Evolutionary conservation across 2,113 vertebrate genomes (phyloP).

Genomic region (Rutilus rutilus): DNA sequence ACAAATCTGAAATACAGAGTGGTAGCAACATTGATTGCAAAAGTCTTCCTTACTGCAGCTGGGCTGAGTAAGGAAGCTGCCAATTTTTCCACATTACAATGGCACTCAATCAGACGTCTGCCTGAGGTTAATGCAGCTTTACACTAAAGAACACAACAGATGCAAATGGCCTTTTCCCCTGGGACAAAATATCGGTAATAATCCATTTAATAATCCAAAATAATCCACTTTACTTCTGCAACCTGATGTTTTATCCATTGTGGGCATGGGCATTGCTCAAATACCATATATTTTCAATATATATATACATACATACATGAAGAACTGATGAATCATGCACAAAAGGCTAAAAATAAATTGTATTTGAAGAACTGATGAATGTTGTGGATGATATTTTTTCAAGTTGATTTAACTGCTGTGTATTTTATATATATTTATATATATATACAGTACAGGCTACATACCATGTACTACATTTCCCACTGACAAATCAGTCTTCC

Average conservation of each 20-base stretch:
- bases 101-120: conserved; percentile 43
- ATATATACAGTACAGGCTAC: too few species aligned
- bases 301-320: neutral
- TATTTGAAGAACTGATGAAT: too few species aligned
- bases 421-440: too few species aligned
- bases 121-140: conserved; percentile 32
- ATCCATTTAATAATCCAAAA: too few species aligned
- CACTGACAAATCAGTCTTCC: neutral
- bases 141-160: neutral
- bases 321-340: too few species aligned
- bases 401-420: too few species aligned
- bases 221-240: neutral
- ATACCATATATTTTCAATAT: neutral
- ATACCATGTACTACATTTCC: neutral
- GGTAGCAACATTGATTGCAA: conserved; percentile 43
- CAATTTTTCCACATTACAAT: conserved; percentile 34
- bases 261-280: too few species aligned
- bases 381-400: too few species aligned
- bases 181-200: neutral
- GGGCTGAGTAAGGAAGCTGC: conserved; percentile 28
- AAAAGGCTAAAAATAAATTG: too few species aligned
- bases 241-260: neutral
- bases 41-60: conserved; percentile 31
- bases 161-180: conserved; percentile 10
- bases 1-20: conserved; percentile 46